Conservation (phyloP, 2,113 vertebrate species). For the Cheirogaleus medius region DNA sequence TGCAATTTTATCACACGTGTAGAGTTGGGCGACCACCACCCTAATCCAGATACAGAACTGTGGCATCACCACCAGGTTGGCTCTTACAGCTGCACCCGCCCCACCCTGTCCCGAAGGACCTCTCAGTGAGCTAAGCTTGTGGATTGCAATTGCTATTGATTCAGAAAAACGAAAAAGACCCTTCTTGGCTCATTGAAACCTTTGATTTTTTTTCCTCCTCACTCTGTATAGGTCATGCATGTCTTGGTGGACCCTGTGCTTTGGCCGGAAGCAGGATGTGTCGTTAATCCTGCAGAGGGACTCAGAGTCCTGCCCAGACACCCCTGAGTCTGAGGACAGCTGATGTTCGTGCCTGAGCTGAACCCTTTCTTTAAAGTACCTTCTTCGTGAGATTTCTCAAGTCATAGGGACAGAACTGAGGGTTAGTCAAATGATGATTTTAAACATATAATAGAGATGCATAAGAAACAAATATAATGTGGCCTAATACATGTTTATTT, state of each 20-base stretch:
- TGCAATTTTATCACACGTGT: not conserved
- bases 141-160: not conserved
- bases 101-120: not conserved
- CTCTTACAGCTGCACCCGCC: rapidly evolving
- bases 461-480: not conserved
- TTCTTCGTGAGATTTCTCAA: not conserved
- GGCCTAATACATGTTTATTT: not conserved
- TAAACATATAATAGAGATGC: not conserved
- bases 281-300: not conserved
- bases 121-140: not conserved
- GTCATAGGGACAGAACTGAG: not conserved
- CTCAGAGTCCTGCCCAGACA: not conserved
- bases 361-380: not conserved
- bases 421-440: not conserved
- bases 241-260: not conserved
- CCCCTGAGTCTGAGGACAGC: not conserved
- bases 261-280: not conserved
- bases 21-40: not conserved
- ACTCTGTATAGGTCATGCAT: not conserved
- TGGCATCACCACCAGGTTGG: not conserved
- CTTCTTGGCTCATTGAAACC: not conserved
- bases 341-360: not conserved
- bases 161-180: not conserved
- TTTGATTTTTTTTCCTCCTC: not conserved
- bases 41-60: not conserved